Conservation (phyloP, 1,140 invertebrate genomes). For the Pseudomyrmex gracilis region DNA sequence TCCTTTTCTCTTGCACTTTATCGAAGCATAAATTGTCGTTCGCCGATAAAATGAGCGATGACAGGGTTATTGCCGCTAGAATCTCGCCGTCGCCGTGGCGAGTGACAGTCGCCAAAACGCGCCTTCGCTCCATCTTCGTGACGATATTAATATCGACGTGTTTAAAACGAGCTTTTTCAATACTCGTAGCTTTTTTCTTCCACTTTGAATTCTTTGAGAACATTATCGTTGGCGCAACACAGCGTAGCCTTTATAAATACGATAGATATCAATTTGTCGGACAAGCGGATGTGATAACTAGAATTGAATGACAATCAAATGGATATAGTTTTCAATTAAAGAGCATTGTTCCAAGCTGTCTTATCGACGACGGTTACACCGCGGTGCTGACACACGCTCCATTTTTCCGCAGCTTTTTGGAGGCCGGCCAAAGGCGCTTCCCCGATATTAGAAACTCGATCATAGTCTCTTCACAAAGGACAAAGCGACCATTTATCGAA, state of each 20-base stretch:
- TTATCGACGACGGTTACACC: conserved; percentile 25
- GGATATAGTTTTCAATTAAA: background rate
- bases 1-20: conserved; percentile 14
- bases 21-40: conserved; percentile 38
- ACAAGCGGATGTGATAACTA: background rate
- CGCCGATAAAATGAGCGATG: conserved; percentile 13
- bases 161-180: conserved; percentile 8
- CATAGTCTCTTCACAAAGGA: conserved; percentile 41
- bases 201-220: background rate
- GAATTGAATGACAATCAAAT: background rate
- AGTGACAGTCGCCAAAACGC: conserved; percentile 7
- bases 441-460: conserved; percentile 48
- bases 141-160: conserved; percentile 22
- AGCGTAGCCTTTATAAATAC: background rate
- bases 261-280: background rate
- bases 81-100: background rate
- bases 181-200: background rate
- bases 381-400: background rate
- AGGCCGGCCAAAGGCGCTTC: conserved; percentile 24
- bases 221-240: background rate
- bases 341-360: background rate
- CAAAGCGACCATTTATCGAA: conserved; percentile 44
- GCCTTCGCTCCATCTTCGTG: conserved; percentile 5
- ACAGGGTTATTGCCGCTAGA: conserved; percentile 31
- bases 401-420: conserved; percentile 40